phyloP scores from a whole-genome alignment of 2,113 vertebrate genomes.

The Ictalurus furcatus region DNA sequence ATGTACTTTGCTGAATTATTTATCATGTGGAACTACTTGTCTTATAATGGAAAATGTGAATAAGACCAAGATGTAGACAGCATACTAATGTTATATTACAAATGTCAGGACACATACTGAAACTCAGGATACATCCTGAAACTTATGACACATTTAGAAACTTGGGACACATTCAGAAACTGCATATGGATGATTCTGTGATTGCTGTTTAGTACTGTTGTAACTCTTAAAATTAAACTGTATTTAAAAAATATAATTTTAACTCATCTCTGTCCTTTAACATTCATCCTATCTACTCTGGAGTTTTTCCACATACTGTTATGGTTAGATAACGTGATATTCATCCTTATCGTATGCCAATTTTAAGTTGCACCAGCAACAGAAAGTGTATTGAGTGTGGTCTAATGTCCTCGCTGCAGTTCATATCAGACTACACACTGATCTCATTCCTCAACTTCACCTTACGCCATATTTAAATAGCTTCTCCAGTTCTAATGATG shows the following conservation, averaged over 20 bases:
- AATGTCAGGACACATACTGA: neutral
- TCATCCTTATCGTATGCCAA: neutral
- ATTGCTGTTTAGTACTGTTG: neutral
- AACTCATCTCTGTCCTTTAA: no score
- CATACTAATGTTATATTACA: neutral
- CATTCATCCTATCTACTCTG: neutral
- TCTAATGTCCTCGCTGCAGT: neutral
- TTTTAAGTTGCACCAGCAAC: neutral
- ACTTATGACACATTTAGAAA: neutral
- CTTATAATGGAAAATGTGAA: neutral
- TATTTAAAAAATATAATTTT: no score
- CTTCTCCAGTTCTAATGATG: neutral
- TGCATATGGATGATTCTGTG: neutral
- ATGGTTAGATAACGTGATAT: neutral
- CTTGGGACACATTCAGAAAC: neutral
- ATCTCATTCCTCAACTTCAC: neutral
- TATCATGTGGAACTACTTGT: conserved; percentile 15
- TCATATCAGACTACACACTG: neutral
- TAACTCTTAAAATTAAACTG: neutral
- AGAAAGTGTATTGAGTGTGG: neutral
- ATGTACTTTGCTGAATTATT: neutral
- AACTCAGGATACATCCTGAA: neutral
- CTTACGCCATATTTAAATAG: neutral
- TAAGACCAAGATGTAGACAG: neutral
- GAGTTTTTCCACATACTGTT: neutral